Conservation (phyloP, 2,113 vertebrate species). For the Reinhardtius hippoglossoides region DNA sequence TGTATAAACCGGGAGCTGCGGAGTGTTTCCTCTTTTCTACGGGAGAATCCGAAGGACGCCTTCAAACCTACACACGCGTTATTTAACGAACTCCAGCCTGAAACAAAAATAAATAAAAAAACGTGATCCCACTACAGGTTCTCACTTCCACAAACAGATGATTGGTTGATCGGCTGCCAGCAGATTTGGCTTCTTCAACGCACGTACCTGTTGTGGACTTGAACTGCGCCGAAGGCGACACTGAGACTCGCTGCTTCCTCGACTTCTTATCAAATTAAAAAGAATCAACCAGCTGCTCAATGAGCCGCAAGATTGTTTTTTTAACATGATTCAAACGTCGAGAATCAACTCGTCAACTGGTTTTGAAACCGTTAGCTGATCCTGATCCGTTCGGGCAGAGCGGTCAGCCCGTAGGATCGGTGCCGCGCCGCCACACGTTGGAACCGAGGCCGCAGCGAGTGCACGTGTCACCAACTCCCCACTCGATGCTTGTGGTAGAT, state of each 20-base stretch:
- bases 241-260: background rate
- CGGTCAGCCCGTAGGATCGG: too few species aligned
- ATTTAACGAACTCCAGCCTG: too few species aligned
- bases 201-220: background rate
- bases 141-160: slow-evolving; percentile 30
- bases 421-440: too few species aligned
- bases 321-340: too few species aligned
- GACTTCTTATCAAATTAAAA: background rate
- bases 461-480: background rate
- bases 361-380: too few species aligned
- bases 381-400: too few species aligned
- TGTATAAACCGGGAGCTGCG: background rate
- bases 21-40: background rate
- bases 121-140: background rate
- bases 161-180: slow-evolving; percentile 45
- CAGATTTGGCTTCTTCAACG: slow-evolving; percentile 25
- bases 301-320: too few species aligned
- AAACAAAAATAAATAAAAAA: background rate
- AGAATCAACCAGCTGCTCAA: too few species aligned
- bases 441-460: slow-evolving; percentile 6
- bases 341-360: too few species aligned
- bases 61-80: background rate
- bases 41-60: background rate
- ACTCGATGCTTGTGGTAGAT: background rate
- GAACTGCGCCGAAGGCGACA: background rate